These are phyloP conservation scores for Arion vulgaris DNA, from an alignment of 1,140 invertebrate species.

Conservation along the genomic window DNA sequence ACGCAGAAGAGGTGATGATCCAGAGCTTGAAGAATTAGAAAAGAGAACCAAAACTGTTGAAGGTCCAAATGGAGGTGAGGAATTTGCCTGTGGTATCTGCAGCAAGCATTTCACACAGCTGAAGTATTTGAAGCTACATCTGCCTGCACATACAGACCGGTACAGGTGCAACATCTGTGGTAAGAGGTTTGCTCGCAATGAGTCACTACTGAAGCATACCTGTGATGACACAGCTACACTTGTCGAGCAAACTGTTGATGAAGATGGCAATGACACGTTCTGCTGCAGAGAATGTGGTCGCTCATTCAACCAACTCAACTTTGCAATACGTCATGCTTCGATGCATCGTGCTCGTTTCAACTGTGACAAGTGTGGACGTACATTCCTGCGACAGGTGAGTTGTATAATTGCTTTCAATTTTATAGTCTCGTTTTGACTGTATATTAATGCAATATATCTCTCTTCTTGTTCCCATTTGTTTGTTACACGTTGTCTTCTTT, in stretches of 20 bases:
- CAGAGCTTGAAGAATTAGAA: conserved; percentile 47
- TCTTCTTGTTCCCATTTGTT: too few relatives aligned
- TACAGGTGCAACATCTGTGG: conserved; percentile 61
- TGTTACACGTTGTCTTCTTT: too few relatives aligned
- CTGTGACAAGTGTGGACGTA: conserved; percentile 49
- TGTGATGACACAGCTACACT: conserved; percentile 49
- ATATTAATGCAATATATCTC: too few relatives aligned
- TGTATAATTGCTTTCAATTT: background rate
- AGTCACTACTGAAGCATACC: conserved; percentile 58
- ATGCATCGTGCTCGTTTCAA: conserved; percentile 48
- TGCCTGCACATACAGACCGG: conserved; percentile 56
- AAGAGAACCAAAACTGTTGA: conserved; percentile 43
- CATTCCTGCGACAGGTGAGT: conserved; percentile 44
- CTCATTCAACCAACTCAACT: conserved; percentile 45
- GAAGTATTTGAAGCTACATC: conserved; percentile 60
- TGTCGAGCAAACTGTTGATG: conserved; percentile 45
- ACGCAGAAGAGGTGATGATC: conserved; percentile 42
- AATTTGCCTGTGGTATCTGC: conserved; percentile 57
- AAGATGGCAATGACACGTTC: conserved; percentile 46
- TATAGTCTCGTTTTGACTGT: too few relatives aligned
- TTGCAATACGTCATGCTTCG: conserved; percentile 45
- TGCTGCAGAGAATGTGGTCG: conserved; percentile 54
- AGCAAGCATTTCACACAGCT: conserved; percentile 55
- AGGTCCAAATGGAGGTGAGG: conserved; percentile 42
- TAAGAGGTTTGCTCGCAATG: conserved; percentile 59